Conservation (phyloP, 2,888 invertebrate genomes). For the Scaptomyza cyrtandrae region DNA sequence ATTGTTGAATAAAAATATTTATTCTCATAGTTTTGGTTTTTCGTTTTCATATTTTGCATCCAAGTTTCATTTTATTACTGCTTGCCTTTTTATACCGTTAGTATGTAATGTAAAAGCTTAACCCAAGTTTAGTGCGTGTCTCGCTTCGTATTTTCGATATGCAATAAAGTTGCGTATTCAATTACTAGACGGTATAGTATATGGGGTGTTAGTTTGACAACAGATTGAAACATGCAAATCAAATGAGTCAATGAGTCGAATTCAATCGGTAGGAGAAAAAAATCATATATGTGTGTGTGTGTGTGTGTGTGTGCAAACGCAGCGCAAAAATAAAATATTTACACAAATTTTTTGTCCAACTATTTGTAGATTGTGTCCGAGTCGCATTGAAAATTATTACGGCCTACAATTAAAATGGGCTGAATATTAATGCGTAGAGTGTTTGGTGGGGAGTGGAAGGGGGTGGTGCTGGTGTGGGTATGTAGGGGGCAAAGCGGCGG, state of each 20-base stretch:
- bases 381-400: conserved; percentile 65
- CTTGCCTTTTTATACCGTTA: background rate
- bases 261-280: background rate
- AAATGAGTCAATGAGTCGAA: conserved; percentile 6
- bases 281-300: conserved; percentile 3
- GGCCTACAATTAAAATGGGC: conserved; percentile 79
- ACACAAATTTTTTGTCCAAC: conserved; percentile 29
- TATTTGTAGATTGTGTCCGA: conserved; percentile 62
- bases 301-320: conserved; percentile 32
- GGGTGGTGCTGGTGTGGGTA: background rate
- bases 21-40: conserved; percentile 11
- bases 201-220: conserved; percentile 38
- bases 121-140: conserved; percentile 28
- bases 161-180: conserved; percentile 29
- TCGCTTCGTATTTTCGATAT: conserved; percentile 16
- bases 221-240: conserved; percentile 8
- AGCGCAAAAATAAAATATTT: conserved; percentile 47
- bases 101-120: conserved; percentile 15
- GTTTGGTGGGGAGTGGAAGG: background rate
- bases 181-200: conserved; percentile 1
- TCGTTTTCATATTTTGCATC: conserved; percentile 49
- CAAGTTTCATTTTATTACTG: conserved; percentile 10
- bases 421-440: conserved; percentile 52
- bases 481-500: conserved; percentile 19
- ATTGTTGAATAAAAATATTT: conserved; percentile 50